Conservation (phyloP, 2,797 vertebrate genomes). For the Mormyrops boulengeri region DNA sequence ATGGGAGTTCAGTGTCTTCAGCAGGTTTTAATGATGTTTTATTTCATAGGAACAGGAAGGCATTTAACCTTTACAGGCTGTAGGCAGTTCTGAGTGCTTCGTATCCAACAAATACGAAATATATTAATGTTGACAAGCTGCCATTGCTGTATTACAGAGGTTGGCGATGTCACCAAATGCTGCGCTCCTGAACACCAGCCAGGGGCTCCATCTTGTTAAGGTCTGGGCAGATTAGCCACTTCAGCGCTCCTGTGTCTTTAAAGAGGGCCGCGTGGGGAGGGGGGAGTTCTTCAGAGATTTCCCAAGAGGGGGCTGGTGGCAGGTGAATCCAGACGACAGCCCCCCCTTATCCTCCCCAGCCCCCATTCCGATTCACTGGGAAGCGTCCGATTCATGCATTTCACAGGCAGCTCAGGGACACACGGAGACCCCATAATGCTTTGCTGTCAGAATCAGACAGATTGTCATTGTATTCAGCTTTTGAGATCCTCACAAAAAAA, state of each 20-base stretch:
- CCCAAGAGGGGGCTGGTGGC: constrained; percentile 62
- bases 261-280: constrained; percentile 53
- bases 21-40: neutral
- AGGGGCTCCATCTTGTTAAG: constrained; percentile 65
- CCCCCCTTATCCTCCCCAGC: constrained; percentile 23
- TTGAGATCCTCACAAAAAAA: constrained; percentile 46
- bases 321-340: constrained; percentile 52
- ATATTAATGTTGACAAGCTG: constrained; percentile 41
- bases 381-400: constrained; percentile 55
- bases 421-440: constrained; percentile 52
- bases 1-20: neutral
- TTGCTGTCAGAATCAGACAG: constrained; percentile 54
- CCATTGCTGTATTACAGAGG: constrained; percentile 44
- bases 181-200: constrained; percentile 39
- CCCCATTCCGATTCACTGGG: constrained; percentile 40
- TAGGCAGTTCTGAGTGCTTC: constrained; percentile 24
- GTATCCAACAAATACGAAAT: constrained; percentile 39
- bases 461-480: constrained; percentile 56
- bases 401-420: constrained; percentile 61
- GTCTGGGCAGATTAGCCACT: constrained; percentile 61
- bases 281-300: constrained; percentile 70
- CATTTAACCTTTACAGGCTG: neutral
- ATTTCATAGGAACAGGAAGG: constrained; percentile 11
- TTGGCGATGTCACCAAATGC: constrained; percentile 57
- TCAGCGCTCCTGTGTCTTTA: constrained; percentile 61